A percentile compares a stretch with the other conserved stretches of the same genome.
phyloP scores from a whole-genome alignment of 2,888 invertebrate species.

The Sussaba pulchella region DNA sequence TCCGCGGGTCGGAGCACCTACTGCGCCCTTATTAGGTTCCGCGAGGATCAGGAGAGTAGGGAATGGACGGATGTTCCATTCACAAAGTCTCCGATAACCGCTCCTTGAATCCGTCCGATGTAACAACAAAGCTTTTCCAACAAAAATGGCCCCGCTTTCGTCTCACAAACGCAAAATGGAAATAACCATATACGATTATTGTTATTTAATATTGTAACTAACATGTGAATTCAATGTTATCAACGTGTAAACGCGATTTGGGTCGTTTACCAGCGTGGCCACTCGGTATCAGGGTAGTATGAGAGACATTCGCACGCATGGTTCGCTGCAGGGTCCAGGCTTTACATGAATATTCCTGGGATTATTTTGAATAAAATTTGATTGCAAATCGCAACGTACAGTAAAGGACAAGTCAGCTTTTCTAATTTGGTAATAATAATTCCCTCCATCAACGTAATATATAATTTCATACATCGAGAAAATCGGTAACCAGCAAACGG shows the following conservation, averaged over 20 bases:
- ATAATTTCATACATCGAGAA: too few relatives aligned
- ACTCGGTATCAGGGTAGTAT: slow-evolving; percentile 11
- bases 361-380: not conserved
- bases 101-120: not conserved
- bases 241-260: not conserved
- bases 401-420: not conserved
- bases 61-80: not conserved
- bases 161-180: not conserved
- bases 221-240: not conserved
- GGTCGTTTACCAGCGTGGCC: slow-evolving; percentile 28
- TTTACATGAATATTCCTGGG: not conserved
- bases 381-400: not conserved
- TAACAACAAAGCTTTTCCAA: not conserved
- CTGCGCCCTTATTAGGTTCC: slow-evolving; percentile 49
- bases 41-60: slow-evolving; percentile 19
- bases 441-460: too few relatives aligned
- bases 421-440: too few relatives aligned
- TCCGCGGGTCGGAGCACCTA: slow-evolving; percentile 1
- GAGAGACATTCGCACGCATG: not conserved
- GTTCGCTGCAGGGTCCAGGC: slow-evolving; percentile 1
- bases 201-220: not conserved
- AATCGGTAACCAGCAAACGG: too few relatives aligned
- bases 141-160: not conserved
- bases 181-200: not conserved
- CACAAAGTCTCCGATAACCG: not conserved